Percentiles rank a stretch among this genome's conserved stretches.
phyloP scores from a whole-genome alignment of 2,113 vertebrate genomes.

The Callaeas wilsoni region DNA sequence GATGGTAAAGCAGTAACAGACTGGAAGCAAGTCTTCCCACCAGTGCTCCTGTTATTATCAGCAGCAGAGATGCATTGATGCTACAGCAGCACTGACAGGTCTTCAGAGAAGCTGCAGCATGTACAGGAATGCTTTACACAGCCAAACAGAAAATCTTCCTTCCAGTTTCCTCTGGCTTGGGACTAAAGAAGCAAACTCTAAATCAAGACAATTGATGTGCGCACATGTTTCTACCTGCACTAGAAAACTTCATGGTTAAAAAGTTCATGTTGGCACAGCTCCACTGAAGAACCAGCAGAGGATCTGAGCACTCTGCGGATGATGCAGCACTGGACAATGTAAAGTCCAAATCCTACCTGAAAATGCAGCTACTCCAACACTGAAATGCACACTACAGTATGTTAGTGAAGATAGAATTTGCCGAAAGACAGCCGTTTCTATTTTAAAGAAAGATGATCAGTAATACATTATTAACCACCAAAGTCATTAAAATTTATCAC shows the following conservation, averaged over 20 bases:
- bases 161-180: conserved; percentile 14
- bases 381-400: accelerated
- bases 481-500: not conserved
- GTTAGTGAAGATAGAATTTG: not conserved
- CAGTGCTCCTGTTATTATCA: not conserved
- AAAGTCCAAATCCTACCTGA: not conserved
- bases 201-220: not conserved
- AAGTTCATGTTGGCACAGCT: not conserved
- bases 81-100: conserved; percentile 5
- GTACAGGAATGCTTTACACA: conserved; percentile 10
- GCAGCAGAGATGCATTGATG: not conserved
- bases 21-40: not conserved
- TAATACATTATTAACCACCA: not conserved
- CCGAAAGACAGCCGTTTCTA: not conserved
- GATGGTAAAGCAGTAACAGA: not conserved
- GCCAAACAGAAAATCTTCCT: conserved; percentile 14
- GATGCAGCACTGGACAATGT: too few relatives aligned
- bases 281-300: not conserved
- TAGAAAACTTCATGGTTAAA: not conserved
- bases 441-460: not conserved
- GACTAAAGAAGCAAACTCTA: not conserved
- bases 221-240: not conserved
- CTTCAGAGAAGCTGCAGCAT: not conserved
- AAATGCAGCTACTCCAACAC: not conserved
- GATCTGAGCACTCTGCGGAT: not conserved